Evolutionary conservation across 1,140 invertebrate genomes (phyloP).

Genomic region (Conopomorpha cramerella): DNA sequence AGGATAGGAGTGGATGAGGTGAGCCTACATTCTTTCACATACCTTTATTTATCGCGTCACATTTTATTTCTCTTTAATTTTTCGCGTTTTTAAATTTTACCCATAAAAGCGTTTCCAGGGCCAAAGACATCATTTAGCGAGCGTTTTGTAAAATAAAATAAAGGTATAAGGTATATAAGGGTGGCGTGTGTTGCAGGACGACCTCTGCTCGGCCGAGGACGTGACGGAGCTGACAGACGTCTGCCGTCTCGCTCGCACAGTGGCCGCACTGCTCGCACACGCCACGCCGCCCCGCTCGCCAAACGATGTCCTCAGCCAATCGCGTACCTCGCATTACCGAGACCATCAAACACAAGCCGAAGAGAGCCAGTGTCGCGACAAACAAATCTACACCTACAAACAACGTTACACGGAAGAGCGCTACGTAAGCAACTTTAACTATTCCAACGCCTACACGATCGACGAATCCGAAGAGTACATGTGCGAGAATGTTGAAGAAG

Average conservation of each 20-base stretch:
- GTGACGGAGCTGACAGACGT: constrained; percentile 43
- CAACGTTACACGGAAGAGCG: constrained; percentile 39
- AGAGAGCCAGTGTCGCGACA: no score
- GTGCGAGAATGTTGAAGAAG: no score
- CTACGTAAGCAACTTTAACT: constrained; percentile 49
- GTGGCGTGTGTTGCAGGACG: constrained; percentile 74
- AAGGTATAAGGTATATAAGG: constrained; percentile 22
- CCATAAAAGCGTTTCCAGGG: constrained; percentile 24
- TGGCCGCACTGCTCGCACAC: constrained; percentile 60
- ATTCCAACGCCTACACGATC: constrained; percentile 17
- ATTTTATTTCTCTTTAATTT: constrained; percentile 5
- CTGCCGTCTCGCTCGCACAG: constrained; percentile 52
- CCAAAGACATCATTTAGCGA: constrained; percentile 30
- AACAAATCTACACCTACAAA: constrained; percentile 10
- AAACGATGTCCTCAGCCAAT: constrained; percentile 30
- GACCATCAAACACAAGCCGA: neutral
- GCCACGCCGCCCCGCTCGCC: constrained; percentile 47
- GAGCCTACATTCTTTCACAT: constrained; percentile 51
- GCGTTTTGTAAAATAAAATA: constrained; percentile 11
- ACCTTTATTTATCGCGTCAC: neutral
- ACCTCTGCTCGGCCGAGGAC: constrained; percentile 75
- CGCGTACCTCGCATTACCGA: constrained; percentile 11
- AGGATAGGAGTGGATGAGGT: constrained; percentile 94
- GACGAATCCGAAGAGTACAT: constrained; percentile 41
- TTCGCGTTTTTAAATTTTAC: constrained; percentile 4